Conservation (phyloP, 2,113 vertebrate genomes). For the Oophaga pumilio region DNA sequence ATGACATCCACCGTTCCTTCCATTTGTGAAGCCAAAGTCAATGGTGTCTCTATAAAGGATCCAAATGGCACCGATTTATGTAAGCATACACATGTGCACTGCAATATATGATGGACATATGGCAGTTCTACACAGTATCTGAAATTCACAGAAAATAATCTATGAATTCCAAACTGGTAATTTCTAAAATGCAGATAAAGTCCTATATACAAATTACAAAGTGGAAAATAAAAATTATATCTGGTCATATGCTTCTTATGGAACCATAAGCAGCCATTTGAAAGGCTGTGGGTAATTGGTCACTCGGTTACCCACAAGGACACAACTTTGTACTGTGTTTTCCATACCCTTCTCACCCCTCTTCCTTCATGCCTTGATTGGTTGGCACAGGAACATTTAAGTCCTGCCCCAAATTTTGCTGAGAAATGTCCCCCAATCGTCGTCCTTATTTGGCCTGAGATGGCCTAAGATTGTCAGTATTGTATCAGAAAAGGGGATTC, state of each 20-base stretch:
- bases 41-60: conserved; percentile 80
- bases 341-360: no score
- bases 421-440: no score
- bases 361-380: no score
- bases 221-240: not conserved
- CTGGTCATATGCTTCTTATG: not conserved
- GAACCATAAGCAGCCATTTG: not conserved
- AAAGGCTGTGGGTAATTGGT: not conserved
- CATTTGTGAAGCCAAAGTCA: conserved; percentile 87
- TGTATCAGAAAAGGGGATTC: no score
- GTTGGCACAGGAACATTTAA: no score
- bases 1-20: conserved; percentile 86
- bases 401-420: no score
- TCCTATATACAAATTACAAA: not conserved
- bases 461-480: no score
- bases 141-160: no score
- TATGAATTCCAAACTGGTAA: not conserved
- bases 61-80: not conserved
- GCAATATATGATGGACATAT: not conserved
- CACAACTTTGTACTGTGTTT: not conserved
- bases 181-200: not conserved
- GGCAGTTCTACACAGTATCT: no score
- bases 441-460: no score
- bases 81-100: not conserved
- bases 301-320: not conserved